Base-by-base conservation (phyloP, 2,113 vertebrate species). In the Daubentonia madagascariensis region DNA sequence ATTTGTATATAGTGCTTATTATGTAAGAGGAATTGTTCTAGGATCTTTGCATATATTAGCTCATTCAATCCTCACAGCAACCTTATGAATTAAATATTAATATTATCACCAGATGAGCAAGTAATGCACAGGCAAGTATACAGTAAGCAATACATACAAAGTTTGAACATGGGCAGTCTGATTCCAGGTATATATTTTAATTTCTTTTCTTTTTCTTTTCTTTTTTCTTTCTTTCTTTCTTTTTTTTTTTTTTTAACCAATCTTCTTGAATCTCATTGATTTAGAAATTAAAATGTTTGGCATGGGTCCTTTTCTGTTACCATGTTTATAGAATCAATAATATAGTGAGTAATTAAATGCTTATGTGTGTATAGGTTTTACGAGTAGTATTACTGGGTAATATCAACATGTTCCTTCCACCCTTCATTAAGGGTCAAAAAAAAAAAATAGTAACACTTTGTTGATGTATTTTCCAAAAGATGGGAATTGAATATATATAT, bases 71-170 rank as follows among this genome's bases (percentile, higher is more conserved):
- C 73, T 95, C 78, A 85, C 16, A 63, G 57, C 30, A 61, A 28
- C 32, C 40, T 81, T 73, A 50, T 83, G 87, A 93, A 95, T 50
- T 52, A 72, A 91, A 30, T 83, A 65, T 92, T 88, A 88, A 35
- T 85, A 78, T n/a, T 52, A 86, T 92, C 52, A 79, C 65, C 37
- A 40, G 17, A 57, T 52, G 63, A 93, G 25, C 63, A 90, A 63
- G 43, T 37, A 59, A 96, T 37, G 35, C 59, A 30, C n/a, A 65
- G 40, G 35, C 28, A 81, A 50, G 30, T 13, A 16, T 1, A 70
- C 16, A 85, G n/a, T 43, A 80, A 93, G 23, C 43, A 88, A 76
- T 52, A 30, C 67, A 81, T 85, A 18, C 14, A n/a, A 85, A 78
- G 25, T 78, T 94, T 83, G 59, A 96, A 78, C 23, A 83, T 40